These are phyloP conservation scores for Mallotus villosus DNA, from an alignment of 2,797 vertebrate species.

Conservation along the genomic window DNA sequence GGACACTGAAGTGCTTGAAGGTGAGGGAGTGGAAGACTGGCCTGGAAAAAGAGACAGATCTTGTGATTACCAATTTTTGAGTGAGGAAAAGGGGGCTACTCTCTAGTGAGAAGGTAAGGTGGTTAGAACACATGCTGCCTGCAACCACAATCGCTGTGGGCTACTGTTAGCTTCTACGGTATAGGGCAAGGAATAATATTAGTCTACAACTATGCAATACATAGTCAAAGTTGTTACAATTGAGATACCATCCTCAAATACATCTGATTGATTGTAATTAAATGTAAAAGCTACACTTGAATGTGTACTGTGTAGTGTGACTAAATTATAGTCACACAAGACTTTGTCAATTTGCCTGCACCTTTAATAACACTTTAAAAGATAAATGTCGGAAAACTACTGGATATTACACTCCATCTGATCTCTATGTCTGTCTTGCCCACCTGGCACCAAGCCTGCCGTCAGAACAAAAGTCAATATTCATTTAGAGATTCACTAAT, in stretches of 20 bases:
- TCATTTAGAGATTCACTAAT: constrained; percentile 63
- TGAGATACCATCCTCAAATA: constrained; percentile 9
- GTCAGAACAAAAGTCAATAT: constrained; percentile 66
- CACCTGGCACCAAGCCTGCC: constrained; percentile 34
- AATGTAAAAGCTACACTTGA: not conserved
- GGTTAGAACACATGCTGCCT: constrained; percentile 49
- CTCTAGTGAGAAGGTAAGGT: constrained; percentile 32
- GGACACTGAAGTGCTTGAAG: constrained; percentile 67
- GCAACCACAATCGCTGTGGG: constrained; percentile 16
- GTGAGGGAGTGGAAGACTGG: constrained; percentile 68
- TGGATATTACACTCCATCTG: constrained; percentile 38
- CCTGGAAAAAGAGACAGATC: constrained; percentile 79
- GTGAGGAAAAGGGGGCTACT: constrained; percentile 22
- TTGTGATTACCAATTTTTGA: constrained; percentile 47
- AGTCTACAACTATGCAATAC: constrained; percentile 14
- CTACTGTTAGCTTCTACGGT: constrained; percentile 44
- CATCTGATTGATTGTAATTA: too few relatives aligned
- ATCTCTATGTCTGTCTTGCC: constrained; percentile 41
- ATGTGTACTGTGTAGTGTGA: not conserved
- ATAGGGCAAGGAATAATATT: constrained; percentile 1
- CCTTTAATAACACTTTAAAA: constrained; percentile 3
- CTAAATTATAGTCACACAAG: not conserved
- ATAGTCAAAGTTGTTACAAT: not conserved
- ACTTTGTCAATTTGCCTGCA: not conserved
- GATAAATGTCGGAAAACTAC: constrained; percentile 6